Base-by-base conservation (phyloP, 2,113 vertebrate species). In the Melanerpes aurifrons region DNA sequence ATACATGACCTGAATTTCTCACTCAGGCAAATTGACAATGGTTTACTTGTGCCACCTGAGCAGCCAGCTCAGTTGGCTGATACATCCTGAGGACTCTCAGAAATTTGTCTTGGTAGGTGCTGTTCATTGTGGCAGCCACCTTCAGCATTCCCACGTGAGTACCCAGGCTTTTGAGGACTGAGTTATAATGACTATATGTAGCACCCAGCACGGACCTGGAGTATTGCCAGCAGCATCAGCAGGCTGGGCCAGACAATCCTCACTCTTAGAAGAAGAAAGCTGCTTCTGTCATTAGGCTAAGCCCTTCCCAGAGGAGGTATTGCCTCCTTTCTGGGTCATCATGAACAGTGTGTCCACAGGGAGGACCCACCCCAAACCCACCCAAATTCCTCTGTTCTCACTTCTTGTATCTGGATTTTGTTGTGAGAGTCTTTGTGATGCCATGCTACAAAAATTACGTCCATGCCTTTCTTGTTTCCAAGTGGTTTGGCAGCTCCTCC, bases 401-500 rank as follows among this genome's bases (percentile, higher is more conserved):
- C 15, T 57, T 77, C 72, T 93, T 66, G 12, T 62, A 75, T 69
- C 66, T 77, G 24, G 43, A 66, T 8, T 61, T 90, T n/a, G 43
- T 58, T 73, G 53, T 54, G 24, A 90, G 70, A 88, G 50, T 6
- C 18, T 89, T 77, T 86, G 32, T 78, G 88, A 93, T 74, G 69
- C 43, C 43, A 63, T 71, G 61, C 28, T 88, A 94, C 67, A 96
- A 61, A 86, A 93, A 92, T 76, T 82, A 70, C 50, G 62, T 72
- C 84, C n/a, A 2, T 58, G 62, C 17, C 37, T 86, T 92, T 96
- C 93, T 88, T 75, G 76, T 92, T 94, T 90, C 85, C 31, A 29
- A 91, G 87, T 7, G 17, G 79, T 87, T 94, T 90, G 80, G 35
- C 93, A 84, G 66, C 66, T 93, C 56, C 61, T 92, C 57, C 82